Evolutionary conservation across 2,888 invertebrate genomes (phyloP), one percentile per base, ranked within the genome.

Genomic region (Dryobota labecula): DNA sequence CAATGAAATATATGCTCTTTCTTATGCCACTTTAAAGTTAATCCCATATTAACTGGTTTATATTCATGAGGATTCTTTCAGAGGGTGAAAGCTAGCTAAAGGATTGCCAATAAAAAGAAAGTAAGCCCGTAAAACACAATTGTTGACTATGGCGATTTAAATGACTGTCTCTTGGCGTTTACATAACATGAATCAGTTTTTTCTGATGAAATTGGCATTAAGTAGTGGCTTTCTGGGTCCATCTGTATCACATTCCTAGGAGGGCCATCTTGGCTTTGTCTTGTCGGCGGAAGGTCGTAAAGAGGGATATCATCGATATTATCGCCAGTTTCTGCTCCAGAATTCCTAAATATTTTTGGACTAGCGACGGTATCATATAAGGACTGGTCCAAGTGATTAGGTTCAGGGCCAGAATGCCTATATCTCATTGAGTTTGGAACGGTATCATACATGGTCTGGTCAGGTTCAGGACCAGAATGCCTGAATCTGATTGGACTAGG

Each of bases 221-320:
- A 15, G 20, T 84, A 84, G 0, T 82, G 47, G 1, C 58, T 60
- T 9, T 77, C 84, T 0, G 38, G 36, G 20, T 86, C 84, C n/a
- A 76, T 54, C 15, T 70, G 67, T n/a, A 86, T 38, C 1, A 73
- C 18, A 47, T 54, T 84, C 8, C 9, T 67, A 0, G 30, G 6
- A 24, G 4, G 0, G 27, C 38, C 36, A 5, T 76, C 66, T 58
- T 41, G 67, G 45, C 67, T 72, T 47, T 18, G 66, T 60, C 24
- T 61, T 3, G n/a, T 33, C 3, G 82, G 84, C 8, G 64, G 73
- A 1, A 62, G 33, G 38, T 86, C 86, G 27, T 84, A 84, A 1
- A 79, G 49, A 7, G 65, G 78, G 0, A 78, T 49, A 30, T 54
- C 62, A 27, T 75, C 61, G 2, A 63, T 15, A 6, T 53, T 38